Conservation (phyloP, 2,888 invertebrate genomes). For the Crioceris asparagi region DNA sequence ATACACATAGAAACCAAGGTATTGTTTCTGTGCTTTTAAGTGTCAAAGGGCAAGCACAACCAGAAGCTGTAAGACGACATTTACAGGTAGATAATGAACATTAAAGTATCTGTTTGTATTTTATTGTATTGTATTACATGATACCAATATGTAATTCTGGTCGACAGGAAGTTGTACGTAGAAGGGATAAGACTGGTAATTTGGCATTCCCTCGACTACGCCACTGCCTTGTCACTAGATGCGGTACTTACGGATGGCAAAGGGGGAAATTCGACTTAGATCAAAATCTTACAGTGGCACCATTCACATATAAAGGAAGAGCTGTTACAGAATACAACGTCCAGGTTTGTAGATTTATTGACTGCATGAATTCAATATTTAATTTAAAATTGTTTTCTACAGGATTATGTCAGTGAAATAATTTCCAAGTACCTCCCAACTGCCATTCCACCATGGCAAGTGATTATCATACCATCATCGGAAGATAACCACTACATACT, state of each 20-base stretch:
- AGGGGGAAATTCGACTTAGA: conserved; percentile 50
- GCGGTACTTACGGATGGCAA: conserved; percentile 72
- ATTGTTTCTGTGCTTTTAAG: conserved; percentile 59
- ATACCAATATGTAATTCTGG: too few species aligned
- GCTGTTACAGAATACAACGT: conserved; percentile 61
- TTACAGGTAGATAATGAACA: conserved; percentile 26
- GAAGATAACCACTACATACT: conserved; percentile 56
- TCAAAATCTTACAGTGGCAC: conserved; percentile 57
- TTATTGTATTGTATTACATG: neutral
- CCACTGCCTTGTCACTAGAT: conserved; percentile 56
- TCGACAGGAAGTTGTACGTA: conserved; percentile 43
- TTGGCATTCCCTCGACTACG: conserved; percentile 56
- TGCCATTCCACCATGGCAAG: conserved; percentile 71
- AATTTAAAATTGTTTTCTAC: conserved; percentile 7
- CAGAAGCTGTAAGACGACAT: conserved; percentile 33
- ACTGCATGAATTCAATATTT: neutral
- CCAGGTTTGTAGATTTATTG: conserved; percentile 49
- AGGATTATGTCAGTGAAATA: conserved; percentile 70
- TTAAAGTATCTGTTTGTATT: neutral
- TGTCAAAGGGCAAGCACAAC: conserved; percentile 43
- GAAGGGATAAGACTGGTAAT: conserved; percentile 48
- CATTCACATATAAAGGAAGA: conserved; percentile 55
- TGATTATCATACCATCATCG: conserved; percentile 57
- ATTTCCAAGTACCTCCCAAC: conserved; percentile 65
- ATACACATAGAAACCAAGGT: conserved; percentile 63